Evolutionary conservation across 2,113 vertebrate species (phyloP), one percentile per base, ranked within the genome.

Genomic region (Neogale vison): DNA sequence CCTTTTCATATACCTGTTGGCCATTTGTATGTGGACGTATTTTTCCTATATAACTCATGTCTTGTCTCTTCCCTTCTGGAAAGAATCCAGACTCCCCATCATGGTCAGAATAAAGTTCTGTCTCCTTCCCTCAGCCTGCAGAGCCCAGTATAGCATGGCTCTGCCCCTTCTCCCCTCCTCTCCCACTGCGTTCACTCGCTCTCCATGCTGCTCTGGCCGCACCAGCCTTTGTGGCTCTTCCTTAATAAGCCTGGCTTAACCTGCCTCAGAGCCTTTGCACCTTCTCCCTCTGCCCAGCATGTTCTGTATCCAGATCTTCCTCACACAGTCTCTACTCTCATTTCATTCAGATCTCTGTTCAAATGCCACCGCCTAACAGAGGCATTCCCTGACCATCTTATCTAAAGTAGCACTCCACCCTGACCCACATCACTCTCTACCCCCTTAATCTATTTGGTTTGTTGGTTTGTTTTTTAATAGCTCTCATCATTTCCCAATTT

Each of bases 51-150:
- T 23, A 59, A 74, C 17, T 77, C 42, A 17, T 45, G 45, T 18
- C 24, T 20, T 59, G 14, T 69, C 67, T 92, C 77, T 88, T 23
- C 65, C 79, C 36, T 88, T 80, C 59, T 50, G 52, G 71, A 96
- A 88, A 63, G 39, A 13, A 21, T 82, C 39, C 42, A 79, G 24
- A 42, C 83, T 47, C 34, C 7, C 36, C n/a, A 55, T 3, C 80
- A n/a, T 2, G 4, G 31, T 65, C n/a, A 47, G 7, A 67, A 52
- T 67, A 59, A 81, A 65, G 31, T 21, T 59, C 92, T 45, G 9
- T 29, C 31, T 69, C 57, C 21, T 80, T 39, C 36, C 34, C 7
- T 17, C 7, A 12, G 61, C 29, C 65, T 13, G 11, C 61, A n/a
- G 31, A 10, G 69, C 34, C 36, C 21, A 0, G 26, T 47, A 18